Evolutionary conservation across 2,113 vertebrate species (phyloP).

Genomic region (Elephas maximus): DNA sequence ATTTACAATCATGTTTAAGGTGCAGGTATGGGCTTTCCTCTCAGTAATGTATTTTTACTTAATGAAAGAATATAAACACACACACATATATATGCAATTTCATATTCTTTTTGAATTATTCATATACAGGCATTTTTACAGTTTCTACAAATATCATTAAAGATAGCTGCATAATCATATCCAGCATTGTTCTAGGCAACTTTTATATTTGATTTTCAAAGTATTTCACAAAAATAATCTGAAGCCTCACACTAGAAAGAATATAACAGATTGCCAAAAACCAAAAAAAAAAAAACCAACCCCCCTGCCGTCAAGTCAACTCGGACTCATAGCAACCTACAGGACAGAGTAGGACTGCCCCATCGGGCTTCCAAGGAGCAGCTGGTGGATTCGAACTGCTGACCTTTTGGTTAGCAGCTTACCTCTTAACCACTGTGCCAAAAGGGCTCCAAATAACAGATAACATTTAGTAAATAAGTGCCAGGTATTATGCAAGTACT

Average conservation of each 20-base stretch:
- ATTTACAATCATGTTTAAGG: not conserved
- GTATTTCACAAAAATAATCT: constrained; percentile 50
- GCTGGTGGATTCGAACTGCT: no score
- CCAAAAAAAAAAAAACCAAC: not conserved
- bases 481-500: not conserved
- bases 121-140: not conserved
- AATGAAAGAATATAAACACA: constrained; percentile 16
- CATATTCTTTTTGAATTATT: constrained; percentile 19
- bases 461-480: not conserved
- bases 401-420: no score
- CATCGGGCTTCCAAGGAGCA: no score
- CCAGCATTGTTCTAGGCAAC: constrained; percentile 14
- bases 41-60: constrained; percentile 39
- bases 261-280: not conserved
- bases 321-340: no score
- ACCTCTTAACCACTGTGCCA: no score
- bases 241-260: not conserved
- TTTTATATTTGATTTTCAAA: constrained; percentile 35
- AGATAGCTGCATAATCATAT: constrained; percentile 46
- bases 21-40: constrained; percentile 32
- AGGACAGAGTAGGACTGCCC: no score
- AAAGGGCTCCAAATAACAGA: not conserved
- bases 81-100: not conserved
- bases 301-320: no score
- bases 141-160: not conserved